phyloP scores from a whole-genome alignment of 1,140 invertebrate genomes.

The Teleogryllus occipitalis region DNA sequence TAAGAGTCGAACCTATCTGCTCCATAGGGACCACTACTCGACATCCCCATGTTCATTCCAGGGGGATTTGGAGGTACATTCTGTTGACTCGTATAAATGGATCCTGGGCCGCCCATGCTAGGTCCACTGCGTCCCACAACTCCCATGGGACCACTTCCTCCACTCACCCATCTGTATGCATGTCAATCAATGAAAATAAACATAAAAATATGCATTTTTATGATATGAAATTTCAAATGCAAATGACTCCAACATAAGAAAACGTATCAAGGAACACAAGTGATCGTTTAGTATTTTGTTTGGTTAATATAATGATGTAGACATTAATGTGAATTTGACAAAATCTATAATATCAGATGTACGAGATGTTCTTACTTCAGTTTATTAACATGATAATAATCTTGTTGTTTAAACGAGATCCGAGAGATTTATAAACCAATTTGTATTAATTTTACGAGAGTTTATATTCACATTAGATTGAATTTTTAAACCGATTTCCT shows the following conservation, averaged over 20 bases:
- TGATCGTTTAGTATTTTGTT: neutral
- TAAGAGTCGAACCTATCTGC: conserved; percentile 22
- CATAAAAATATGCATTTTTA: neutral
- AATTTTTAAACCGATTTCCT: too few species aligned
- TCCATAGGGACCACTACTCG: conserved; percentile 18
- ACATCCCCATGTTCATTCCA: conserved; percentile 19
- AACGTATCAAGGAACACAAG: neutral
- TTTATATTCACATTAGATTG: too few species aligned
- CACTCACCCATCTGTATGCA: conserved; percentile 16
- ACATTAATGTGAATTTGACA: neutral
- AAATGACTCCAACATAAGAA: neutral
- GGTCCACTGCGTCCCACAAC: conserved; percentile 18
- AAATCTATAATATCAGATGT: too few species aligned
- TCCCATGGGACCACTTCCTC: conserved; percentile 16
- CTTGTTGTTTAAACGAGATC: too few species aligned
- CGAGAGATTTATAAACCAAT: too few species aligned
- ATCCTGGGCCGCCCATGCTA: conserved; percentile 15
- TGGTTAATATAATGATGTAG: neutral
- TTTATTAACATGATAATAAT: too few species aligned
- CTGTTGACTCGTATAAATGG: conserved; percentile 17
- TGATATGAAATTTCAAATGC: neutral
- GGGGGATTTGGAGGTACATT: conserved; percentile 16
- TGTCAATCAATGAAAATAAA: too few species aligned
- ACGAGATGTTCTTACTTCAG: too few species aligned
- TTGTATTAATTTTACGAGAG: too few species aligned